Percentiles rank a stretch among this genome's conserved stretches.
These are phyloP conservation scores for Chelonus formosanus DNA, from an alignment of 2,888 invertebrate genomes.

Conservation along the genomic window DNA sequence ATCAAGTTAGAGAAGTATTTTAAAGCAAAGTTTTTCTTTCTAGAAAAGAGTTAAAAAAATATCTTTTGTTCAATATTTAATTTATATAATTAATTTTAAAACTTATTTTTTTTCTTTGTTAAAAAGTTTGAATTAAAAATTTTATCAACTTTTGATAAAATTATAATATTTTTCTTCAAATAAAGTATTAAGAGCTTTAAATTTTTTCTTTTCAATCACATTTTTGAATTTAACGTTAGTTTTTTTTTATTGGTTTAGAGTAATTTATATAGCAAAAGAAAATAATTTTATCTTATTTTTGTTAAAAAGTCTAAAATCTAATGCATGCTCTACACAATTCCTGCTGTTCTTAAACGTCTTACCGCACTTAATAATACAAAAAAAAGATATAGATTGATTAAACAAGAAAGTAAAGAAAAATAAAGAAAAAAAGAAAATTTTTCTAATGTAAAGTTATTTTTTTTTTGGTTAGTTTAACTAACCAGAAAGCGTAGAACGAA, in stretches of 20 bases:
- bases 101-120: no score
- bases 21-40: no score
- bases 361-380: conserved; percentile 3
- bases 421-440: not conserved
- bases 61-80: not conserved
- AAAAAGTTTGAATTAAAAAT: no score
- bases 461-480: conserved; percentile 40
- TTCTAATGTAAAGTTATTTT: no score
- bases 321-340: conserved; percentile 60
- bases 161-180: no score
- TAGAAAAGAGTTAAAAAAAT: conserved; percentile 10
- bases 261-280: conserved; percentile 34
- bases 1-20: no score
- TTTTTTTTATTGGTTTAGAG: no score
- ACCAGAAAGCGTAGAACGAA: conserved; percentile 51
- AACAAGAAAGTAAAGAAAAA: conserved; percentile 10
- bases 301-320: conserved; percentile 49
- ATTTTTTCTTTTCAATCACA: no score
- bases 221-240: no score
- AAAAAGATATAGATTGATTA: conserved; percentile 9
- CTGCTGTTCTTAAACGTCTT: conserved; percentile 43
- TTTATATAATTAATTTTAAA: no score
- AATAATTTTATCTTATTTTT: conserved; percentile 43
- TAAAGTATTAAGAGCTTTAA: no score
- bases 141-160: no score